Percentiles rank a stretch among this genome's conserved stretches.
These are phyloP conservation scores for Cotesia glomerata DNA, from an alignment of 1,140 invertebrate genomes.

Conservation along the genomic window DNA sequence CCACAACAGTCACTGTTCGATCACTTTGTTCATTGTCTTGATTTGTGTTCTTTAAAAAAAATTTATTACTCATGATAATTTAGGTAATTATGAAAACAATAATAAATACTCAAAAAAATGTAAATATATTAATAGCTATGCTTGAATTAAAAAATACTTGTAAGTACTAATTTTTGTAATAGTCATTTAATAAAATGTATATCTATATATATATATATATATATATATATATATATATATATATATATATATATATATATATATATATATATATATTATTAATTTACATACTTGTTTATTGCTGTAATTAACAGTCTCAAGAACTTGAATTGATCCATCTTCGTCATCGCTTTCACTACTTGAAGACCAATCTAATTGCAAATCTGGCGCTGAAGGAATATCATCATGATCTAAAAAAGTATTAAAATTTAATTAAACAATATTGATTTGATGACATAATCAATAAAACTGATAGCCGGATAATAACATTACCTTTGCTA, in stretches of 20 bases:
- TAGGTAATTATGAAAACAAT: neutral
- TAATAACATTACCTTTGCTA: conserved; percentile 1
- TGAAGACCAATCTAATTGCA: conserved; percentile 80
- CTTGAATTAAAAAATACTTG: too few species aligned
- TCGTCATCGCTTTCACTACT: conserved; percentile 65
- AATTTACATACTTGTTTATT: conserved; percentile 38
- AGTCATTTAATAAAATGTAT: conserved; percentile 6
- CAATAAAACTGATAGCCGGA: neutral
- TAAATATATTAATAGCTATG: too few species aligned
- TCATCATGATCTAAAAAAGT: conserved; percentile 53
- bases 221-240: too few species aligned
- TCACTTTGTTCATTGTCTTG: conserved; percentile 29
- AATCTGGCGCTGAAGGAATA: conserved; percentile 75
- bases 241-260: too few species aligned
- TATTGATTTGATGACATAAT: neutral
- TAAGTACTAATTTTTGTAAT: neutral
- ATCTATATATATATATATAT: conserved; percentile 24
- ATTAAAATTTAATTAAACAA: conserved; percentile 12
- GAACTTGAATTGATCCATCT: conserved; percentile 68
- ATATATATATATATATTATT: conserved; percentile 26
- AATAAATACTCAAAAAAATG: neutral
- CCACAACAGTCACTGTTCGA: conserved; percentile 67
- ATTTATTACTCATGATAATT: conserved; percentile 3
- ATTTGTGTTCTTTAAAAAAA: conserved; percentile 25
- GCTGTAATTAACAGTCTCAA: conserved; percentile 55